A percentile compares a stretch with the other conserved stretches of the same genome.
These are phyloP conservation scores for Berghia stephanieae DNA, from an alignment of 1,140 invertebrate species.

Conservation along the genomic window DNA sequence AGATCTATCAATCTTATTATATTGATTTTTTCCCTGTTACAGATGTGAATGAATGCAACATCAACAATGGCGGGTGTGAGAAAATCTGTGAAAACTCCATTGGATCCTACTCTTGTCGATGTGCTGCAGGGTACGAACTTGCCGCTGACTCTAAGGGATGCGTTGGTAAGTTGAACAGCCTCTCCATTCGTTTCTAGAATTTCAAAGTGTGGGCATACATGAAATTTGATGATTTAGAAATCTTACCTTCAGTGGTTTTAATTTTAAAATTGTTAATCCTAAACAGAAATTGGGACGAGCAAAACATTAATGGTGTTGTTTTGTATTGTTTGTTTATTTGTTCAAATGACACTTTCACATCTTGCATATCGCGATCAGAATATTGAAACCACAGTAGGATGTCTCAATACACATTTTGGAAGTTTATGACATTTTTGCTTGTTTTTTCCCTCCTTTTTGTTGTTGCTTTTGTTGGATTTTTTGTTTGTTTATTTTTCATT, in stretches of 20 bases:
- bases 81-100: constrained; percentile 58
- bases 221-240: no score
- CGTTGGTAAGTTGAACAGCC: constrained; percentile 65
- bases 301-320: background rate
- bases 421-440: background rate
- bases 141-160: constrained; percentile 64
- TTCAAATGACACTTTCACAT: background rate
- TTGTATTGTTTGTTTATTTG: background rate
- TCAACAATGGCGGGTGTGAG: constrained; percentile 60
- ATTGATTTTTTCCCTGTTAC: constrained; percentile 36
- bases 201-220: no score
- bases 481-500: no score
- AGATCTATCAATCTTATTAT: background rate
- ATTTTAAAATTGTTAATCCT: background rate
- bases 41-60: constrained; percentile 60
- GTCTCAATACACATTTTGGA: background rate
- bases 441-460: background rate
- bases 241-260: no score
- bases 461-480: no score
- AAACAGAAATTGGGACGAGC: background rate
- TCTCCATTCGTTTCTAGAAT: no score
- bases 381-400: no score
- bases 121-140: constrained; percentile 65
- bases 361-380: no score
- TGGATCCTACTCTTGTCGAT: constrained; percentile 66